Conservation (phyloP, 2,113 vertebrate genomes). For the Tragulus kanchil region DNA sequence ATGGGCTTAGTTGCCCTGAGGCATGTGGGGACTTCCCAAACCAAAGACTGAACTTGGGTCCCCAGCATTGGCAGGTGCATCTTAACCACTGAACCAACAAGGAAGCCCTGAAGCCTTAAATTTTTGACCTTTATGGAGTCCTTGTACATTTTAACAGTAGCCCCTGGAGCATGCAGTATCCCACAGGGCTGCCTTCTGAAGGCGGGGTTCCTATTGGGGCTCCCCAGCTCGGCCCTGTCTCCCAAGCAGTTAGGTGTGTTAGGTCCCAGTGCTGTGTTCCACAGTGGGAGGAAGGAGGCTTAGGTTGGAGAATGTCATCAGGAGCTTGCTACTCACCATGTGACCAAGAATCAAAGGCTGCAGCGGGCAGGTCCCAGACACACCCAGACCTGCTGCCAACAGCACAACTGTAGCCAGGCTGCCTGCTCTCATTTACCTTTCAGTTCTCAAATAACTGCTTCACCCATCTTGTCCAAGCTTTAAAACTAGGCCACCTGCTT, state of each 20-base stretch:
- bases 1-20: background rate
- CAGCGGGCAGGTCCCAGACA: background rate
- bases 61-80: background rate
- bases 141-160: rapidly evolving
- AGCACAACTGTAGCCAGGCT: background rate
- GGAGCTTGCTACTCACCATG: background rate
- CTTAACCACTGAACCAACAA: background rate
- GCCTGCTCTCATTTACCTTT: too few species aligned
- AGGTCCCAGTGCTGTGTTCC: background rate
- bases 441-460: too few species aligned
- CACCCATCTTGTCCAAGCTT: too few species aligned
- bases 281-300: background rate
- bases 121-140: background rate
- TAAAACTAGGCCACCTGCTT: too few species aligned
- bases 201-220: background rate
- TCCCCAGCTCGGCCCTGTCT: background rate
- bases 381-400: background rate
- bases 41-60: background rate
- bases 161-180: too few species aligned
- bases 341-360: background rate
- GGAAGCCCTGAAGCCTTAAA: background rate
- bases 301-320: background rate
- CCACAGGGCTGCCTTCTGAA: background rate
- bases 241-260: background rate
- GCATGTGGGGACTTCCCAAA: background rate